A percentile compares a stretch with the other conserved stretches of the same genome.
Conservation (phyloP, 1,140 invertebrate species). For the Nixonia krombeini region DNA sequence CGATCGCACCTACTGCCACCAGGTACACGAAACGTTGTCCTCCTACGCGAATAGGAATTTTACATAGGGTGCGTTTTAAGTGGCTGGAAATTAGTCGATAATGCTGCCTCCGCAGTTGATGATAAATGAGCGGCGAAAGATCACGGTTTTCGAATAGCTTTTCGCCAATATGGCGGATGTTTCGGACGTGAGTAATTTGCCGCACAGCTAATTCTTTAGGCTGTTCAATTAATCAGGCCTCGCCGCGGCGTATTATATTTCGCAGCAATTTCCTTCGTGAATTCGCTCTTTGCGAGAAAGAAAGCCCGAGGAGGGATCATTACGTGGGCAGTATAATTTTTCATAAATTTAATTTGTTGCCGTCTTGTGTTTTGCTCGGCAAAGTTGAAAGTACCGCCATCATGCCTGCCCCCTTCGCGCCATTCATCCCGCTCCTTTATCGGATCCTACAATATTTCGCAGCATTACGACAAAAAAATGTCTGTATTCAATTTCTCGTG, state of each 20-base stretch:
- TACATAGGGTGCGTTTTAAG: too few species aligned
- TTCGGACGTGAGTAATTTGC: conserved; percentile 17
- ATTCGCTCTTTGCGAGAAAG: conserved; percentile 26
- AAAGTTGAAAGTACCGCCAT: not conserved
- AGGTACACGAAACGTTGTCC: too few species aligned
- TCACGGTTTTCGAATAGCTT: too few species aligned
- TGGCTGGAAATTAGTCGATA: too few species aligned
- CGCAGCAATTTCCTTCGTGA: conserved; percentile 44
- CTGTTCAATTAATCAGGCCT: conserved; percentile 61
- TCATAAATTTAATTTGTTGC: conserved; percentile 53
- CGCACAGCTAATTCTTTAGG: conserved; percentile 51
- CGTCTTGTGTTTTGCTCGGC: conserved; percentile 7
- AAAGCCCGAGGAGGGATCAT: conserved; percentile 14
- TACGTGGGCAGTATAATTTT: conserved; percentile 51
- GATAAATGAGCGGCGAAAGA: too few species aligned
- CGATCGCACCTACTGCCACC: conserved; percentile 15
- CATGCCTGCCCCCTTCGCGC: not conserved
- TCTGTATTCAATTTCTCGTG: too few species aligned
- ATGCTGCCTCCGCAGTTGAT: too few species aligned
- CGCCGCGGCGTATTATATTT: conserved; percentile 52
- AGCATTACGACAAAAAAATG: not conserved
- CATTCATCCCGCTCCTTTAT: not conserved
- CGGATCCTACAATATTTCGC: not conserved
- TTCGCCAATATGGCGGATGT: too few species aligned
- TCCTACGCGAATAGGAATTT: too few species aligned